These are phyloP conservation scores for Hypena proboscidalis DNA, from an alignment of 2,888 invertebrate genomes.

Conservation along the genomic window DNA sequence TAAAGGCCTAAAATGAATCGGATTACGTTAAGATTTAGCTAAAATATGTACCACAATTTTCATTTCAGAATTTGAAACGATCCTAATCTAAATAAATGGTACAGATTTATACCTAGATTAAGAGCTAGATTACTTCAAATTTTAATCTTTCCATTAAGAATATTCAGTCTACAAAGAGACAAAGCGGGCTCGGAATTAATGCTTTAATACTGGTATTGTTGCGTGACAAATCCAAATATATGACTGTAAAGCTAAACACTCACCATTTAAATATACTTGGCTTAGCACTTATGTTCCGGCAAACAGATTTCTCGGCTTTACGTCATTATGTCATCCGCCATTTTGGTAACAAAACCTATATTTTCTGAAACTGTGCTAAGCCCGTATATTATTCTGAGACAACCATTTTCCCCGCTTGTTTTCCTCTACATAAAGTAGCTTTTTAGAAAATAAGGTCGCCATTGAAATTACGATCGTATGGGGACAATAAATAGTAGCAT, in stretches of 20 bases:
- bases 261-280: neutral
- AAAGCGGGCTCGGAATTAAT: too few species aligned
- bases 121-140: too few species aligned
- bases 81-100: too few species aligned
- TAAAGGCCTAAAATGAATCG: neutral
- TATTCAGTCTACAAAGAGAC: too few species aligned
- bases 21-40: too few species aligned
- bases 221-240: too few species aligned
- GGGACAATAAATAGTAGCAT: slow-evolving; percentile 66
- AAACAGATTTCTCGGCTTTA: slow-evolving; percentile 20
- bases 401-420: slow-evolving; percentile 54
- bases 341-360: slow-evolving; percentile 36
- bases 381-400: slow-evolving; percentile 53
- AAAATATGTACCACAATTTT: too few species aligned
- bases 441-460: slow-evolving; percentile 60
- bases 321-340: slow-evolving; percentile 28
- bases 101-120: too few species aligned
- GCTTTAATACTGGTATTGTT: too few species aligned
- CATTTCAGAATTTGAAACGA: too few species aligned
- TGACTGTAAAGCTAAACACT: neutral
- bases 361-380: slow-evolving; percentile 43
- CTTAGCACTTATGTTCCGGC: slow-evolving; percentile 29
- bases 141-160: too few species aligned
- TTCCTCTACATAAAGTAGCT: slow-evolving; percentile 58
- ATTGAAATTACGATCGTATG: slow-evolving; percentile 63